These are phyloP conservation scores for Pachycephala philippinensis DNA, from an alignment of 2,113 vertebrate genomes.

Conservation along the genomic window DNA sequence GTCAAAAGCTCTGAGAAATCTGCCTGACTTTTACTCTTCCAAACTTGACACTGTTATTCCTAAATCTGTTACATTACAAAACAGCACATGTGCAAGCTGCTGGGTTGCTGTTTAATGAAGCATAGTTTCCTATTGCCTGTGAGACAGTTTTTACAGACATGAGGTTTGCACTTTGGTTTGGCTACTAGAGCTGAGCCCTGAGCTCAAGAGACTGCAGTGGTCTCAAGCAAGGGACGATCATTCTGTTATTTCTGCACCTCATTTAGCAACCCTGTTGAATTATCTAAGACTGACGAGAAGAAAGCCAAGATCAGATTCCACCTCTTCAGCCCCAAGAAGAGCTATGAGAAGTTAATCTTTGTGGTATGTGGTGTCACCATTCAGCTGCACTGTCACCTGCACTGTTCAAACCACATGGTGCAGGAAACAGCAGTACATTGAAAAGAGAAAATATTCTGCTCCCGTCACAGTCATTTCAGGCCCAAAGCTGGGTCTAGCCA, in stretches of 20 bases:
- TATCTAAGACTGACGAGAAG: background rate
- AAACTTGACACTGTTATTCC: background rate
- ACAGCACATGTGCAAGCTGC: background rate
- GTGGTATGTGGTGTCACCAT: background rate
- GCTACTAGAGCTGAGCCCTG: background rate
- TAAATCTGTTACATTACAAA: background rate
- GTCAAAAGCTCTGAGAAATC: constrained; percentile 24
- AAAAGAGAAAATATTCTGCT: constrained; percentile 26
- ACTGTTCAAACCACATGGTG: constrained; percentile 2
- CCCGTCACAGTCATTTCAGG: constrained; percentile 25
- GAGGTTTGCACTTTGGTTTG: background rate
- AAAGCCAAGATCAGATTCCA: background rate
- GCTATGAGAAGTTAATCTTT: background rate
- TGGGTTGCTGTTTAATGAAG: constrained; percentile 15
- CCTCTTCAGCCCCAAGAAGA: background rate
- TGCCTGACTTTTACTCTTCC: background rate
- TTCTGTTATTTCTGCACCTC: background rate
- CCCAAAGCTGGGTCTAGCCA: background rate
- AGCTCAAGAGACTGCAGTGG: background rate
- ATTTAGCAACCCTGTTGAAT: background rate
- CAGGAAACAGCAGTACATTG: constrained; percentile 29
- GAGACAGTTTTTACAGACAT: background rate
- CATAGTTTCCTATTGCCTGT: background rate
- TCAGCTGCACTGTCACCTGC: constrained; percentile 33
- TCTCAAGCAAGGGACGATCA: background rate